Base-by-base conservation (phyloP, 2,113 vertebrate species). In the Nesogale talazaci region DNA sequence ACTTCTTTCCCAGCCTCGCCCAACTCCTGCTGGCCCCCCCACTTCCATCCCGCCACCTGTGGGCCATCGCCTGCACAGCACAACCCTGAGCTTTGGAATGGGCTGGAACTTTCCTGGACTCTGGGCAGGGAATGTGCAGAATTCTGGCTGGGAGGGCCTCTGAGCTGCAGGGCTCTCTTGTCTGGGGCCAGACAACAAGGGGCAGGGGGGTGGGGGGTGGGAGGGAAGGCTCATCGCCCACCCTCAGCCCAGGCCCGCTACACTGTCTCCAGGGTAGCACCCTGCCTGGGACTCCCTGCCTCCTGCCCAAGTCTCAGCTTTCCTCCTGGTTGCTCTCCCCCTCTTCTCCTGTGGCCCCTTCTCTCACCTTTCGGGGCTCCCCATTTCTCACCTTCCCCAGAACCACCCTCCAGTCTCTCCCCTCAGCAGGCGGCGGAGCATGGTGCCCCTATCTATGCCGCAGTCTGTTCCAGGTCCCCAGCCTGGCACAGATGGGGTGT, bases 371-470 rank as follows among this genome's bases (percentile, higher is more conserved):
- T 79, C 52, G 72, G 57, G 56, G 29, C 38, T 70, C 77, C 38
- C 83, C 31, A 61, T 19, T 52, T 85, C 75, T 3, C 79, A 81
- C 59, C 77, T 84, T 52, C 82, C 82, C 67, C 82, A 88, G 79
- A 56, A 90, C 86, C 52, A 25, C 75, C 83, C 40, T 36, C 67
- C 69, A 10, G 38, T 31, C 61, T 17, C 46, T 22, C 23, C 17
- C 86, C 27, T 52, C 46, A 52, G 34, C n/a, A 65, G 81, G n/a
- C 22, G 17, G 67, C 76, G 75, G 20, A 52, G 59, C 59, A 61
- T 61, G 82, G 56, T 29, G 27, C 27, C 57, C 46, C n/a, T 27
- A 42, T 29, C 31, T 25, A 59, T 15, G 15, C 63, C 27, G 61
- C 36, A 38, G 11, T 70, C 59, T 12, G 1, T 19, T 69, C 23